These are phyloP conservation scores for Syrphus vitripennis DNA, from an alignment of 2,888 invertebrate genomes.

Conservation along the genomic window DNA sequence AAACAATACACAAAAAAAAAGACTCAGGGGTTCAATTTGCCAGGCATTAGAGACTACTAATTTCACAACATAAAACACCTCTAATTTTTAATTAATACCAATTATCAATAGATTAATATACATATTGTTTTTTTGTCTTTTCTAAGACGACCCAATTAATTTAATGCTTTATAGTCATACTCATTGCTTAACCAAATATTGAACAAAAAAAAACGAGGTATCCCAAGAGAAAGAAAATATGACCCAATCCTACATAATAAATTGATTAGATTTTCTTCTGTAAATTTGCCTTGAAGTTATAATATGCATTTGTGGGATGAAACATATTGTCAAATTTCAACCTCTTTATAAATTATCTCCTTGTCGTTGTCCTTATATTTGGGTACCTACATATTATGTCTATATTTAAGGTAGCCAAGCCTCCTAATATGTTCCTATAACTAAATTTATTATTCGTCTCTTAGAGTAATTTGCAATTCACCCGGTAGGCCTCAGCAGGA, in stretches of 20 bases:
- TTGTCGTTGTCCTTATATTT: background rate
- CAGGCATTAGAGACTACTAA: background rate
- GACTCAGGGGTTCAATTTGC: background rate
- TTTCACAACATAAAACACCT: background rate
- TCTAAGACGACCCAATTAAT: background rate
- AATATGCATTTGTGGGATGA: conserved; percentile 47
- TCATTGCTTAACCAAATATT: background rate
- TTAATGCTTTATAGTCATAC: background rate
- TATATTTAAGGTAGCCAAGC: background rate
- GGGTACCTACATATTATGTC: background rate
- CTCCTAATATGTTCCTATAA: background rate
- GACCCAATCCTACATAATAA: conserved; percentile 41
- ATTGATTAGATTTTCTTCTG: background rate
- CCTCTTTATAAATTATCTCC: background rate
- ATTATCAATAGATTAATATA: conserved; percentile 4
- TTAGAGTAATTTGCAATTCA: conserved; percentile 59
- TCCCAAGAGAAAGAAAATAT: background rate
- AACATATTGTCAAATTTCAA: conserved; percentile 35
- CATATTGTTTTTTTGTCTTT: background rate
- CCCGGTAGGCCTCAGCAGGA: conserved; percentile 15
- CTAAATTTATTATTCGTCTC: conserved; percentile 33
- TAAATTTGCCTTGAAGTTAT: conserved; percentile 37
- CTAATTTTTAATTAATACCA: background rate
- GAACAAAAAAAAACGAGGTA: background rate
- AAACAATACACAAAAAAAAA: background rate